Percentiles rank a stretch among this genome's conserved stretches.
These are phyloP conservation scores for Phalacrocorax pelagicus DNA, from an alignment of 2,113 vertebrate genomes.

Conservation along the genomic window DNA sequence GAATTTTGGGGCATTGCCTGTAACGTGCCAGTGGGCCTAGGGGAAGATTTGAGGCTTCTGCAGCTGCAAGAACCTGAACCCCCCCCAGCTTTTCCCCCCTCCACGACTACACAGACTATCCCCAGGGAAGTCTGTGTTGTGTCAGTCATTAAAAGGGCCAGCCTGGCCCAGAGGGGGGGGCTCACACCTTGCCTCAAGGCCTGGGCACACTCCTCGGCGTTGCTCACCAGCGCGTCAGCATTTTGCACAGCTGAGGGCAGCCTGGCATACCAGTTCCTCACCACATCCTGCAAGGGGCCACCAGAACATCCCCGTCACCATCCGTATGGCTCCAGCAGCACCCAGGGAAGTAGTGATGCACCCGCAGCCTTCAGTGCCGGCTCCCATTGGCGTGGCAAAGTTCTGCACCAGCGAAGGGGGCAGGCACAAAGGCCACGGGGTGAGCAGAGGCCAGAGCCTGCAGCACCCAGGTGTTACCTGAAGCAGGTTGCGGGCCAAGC, in stretches of 20 bases:
- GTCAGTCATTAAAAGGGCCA: neutral
- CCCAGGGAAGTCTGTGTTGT: fast-evolving
- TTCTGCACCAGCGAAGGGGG: neutral
- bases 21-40: fast-evolving
- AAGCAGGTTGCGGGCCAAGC: slow-evolving; percentile 92
- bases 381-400: neutral
- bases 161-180: no score
- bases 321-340: neutral
- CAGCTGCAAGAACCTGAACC: neutral
- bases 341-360: fast-evolving
- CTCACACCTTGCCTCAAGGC: slow-evolving; percentile 75
- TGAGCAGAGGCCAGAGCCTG: neutral
- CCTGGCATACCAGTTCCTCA: slow-evolving; percentile 93
- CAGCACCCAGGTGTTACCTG: slow-evolving; percentile 77
- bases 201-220: slow-evolving; percentile 81
- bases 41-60: neutral
- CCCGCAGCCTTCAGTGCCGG: neutral
- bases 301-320: neutral
- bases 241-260: slow-evolving; percentile 82
- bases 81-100: fast-evolving
- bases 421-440: neutral
- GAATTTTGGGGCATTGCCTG: neutral
- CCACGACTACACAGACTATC: neutral
- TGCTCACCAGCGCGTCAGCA: slow-evolving; percentile 78
- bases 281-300: slow-evolving; percentile 82